These are phyloP conservation scores for Cinclus cinclus DNA, from an alignment of 2,113 vertebrate genomes.

Conservation along the genomic window DNA sequence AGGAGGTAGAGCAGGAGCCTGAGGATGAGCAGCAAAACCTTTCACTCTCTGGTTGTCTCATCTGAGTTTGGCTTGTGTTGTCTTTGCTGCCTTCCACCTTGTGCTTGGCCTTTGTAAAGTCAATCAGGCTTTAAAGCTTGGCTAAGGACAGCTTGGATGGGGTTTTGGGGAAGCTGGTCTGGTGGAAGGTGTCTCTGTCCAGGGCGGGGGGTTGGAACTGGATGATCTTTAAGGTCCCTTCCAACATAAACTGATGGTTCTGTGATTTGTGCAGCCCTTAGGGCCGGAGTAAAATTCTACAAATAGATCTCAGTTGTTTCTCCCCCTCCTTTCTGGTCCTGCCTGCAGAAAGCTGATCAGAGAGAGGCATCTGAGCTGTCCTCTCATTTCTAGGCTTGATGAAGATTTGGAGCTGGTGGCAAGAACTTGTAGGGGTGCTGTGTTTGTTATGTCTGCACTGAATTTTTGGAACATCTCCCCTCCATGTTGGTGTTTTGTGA, in stretches of 20 bases:
- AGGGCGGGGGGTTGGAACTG: background rate
- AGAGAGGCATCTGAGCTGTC: background rate
- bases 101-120: background rate
- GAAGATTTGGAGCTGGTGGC: background rate
- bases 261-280: background rate
- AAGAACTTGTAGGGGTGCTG: background rate
- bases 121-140: background rate
- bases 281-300: background rate
- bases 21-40: background rate
- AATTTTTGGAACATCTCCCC: background rate
- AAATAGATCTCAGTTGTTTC: background rate
- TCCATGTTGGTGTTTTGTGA: accelerated
- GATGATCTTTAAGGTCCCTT: background rate
- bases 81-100: background rate
- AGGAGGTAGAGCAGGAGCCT: background rate
- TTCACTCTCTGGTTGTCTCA: background rate
- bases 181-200: background rate
- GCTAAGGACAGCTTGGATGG: background rate
- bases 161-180: background rate
- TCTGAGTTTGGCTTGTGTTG: background rate
- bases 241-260: background rate
- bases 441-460: accelerated
- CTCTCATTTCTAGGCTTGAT: background rate
- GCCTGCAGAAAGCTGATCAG: background rate
- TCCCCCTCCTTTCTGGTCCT: background rate